Conservation (phyloP, 2,113 vertebrate genomes). For the Halichoeres trimaculatus region DNA sequence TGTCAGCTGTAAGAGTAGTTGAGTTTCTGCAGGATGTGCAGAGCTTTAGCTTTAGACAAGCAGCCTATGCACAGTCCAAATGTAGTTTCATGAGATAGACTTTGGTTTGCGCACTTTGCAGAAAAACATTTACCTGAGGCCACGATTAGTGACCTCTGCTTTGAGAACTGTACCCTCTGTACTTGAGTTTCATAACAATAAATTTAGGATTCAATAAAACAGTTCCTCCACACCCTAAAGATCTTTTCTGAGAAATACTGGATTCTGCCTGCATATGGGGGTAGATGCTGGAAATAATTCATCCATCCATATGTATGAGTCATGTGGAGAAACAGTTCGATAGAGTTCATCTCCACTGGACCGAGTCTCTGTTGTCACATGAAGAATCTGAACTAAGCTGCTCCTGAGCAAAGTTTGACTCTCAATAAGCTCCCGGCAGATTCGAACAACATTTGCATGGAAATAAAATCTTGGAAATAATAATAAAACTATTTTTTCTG, state of each 20-base stretch:
- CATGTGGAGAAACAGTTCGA: neutral
- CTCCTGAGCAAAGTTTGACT: neutral
- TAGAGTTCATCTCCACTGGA: neutral
- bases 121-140: too few species aligned
- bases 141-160: too few species aligned
- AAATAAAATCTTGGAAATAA: neutral
- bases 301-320: neutral
- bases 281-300: conserved; percentile 4
- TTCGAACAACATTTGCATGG: neutral
- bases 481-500: neutral
- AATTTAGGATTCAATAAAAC: too few species aligned
- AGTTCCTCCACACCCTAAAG: neutral
- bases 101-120: too few species aligned
- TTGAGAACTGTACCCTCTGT: too few species aligned
- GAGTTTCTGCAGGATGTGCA: too few species aligned
- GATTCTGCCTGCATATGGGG: neutral
- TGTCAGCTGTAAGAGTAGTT: too few species aligned
- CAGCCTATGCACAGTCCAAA: too few species aligned
- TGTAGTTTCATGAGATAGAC: too few species aligned
- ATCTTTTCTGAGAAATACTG: neutral
- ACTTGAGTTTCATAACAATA: too few species aligned
- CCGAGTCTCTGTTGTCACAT: neutral
- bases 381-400: neutral
- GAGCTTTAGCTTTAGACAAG: too few species aligned
- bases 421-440: neutral